Conservation (phyloP, 2,113 vertebrate genomes). For the Mormoops blainvillei region DNA sequence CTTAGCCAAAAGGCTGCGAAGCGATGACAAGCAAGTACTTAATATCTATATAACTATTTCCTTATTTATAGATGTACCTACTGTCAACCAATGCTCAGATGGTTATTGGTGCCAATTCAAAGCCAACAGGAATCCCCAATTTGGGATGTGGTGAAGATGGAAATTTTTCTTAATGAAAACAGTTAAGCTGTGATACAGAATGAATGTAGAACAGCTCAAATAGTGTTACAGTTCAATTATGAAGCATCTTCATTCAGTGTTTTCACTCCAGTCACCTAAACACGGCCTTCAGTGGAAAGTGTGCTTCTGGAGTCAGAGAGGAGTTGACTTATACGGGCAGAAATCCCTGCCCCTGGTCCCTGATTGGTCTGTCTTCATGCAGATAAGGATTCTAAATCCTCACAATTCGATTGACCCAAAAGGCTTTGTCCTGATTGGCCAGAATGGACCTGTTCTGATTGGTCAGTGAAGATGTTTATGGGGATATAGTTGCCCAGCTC, state of each 20-base stretch:
- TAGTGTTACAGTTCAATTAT: no score
- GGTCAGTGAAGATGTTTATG: not conserved
- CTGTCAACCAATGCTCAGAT: no score
- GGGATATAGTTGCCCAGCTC: not conserved
- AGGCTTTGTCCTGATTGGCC: not conserved
- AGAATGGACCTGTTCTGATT: not conserved
- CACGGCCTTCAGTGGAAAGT: not conserved
- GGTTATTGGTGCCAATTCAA: no score
- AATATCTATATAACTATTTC: not conserved
- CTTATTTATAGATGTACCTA: not conserved
- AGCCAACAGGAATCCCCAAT: no score
- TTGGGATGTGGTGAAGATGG: no score
- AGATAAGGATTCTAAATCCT: not conserved
- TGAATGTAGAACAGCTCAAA: no score
- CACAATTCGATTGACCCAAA: not conserved
- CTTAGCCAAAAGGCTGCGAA: no score
- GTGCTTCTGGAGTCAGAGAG: rapidly evolving
- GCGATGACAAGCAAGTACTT: no score
- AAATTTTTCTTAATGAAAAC: no score
- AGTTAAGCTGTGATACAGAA: no score
- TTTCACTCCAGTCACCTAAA: not conserved
- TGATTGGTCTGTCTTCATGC: no score
- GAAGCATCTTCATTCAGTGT: no score
- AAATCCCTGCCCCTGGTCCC: not conserved
- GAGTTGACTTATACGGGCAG: not conserved